phyloP scores from a whole-genome alignment of 2,797 vertebrate genomes.

The Neostethus bicornis region DNA sequence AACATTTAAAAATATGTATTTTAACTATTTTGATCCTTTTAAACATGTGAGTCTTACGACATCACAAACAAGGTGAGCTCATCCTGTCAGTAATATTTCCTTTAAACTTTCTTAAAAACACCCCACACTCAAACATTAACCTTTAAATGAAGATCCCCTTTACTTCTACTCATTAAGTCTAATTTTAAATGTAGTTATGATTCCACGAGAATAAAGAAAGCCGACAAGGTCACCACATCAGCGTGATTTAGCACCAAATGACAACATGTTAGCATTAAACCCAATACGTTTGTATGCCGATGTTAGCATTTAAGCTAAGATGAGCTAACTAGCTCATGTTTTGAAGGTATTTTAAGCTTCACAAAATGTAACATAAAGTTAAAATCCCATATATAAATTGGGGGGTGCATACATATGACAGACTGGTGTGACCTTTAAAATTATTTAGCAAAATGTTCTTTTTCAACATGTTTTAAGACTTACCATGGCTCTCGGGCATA shows the following conservation, averaged over 20 bases:
- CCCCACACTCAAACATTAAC: rapidly evolving
- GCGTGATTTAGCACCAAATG: conserved; percentile 59
- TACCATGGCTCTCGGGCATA: conserved; percentile 95
- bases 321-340: too few species aligned
- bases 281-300: conserved; percentile 40
- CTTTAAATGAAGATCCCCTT: rapidly evolving
- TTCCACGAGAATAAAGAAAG: conserved; percentile 8
- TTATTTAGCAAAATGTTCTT: rapidly evolving
- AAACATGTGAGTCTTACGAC: too few species aligned
- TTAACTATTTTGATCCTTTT: too few species aligned
- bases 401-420: rapidly evolving
- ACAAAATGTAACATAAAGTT: background rate
- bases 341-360: background rate
- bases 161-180: background rate
- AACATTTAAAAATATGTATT: too few species aligned
- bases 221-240: conserved; percentile 77
- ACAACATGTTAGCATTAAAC: conserved; percentile 47
- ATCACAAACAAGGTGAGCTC: too few species aligned
- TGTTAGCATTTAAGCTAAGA: too few species aligned
- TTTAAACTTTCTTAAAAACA: background rate
- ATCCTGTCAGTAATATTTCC: too few species aligned
- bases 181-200: background rate
- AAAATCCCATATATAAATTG: rapidly evolving
- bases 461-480: conserved; percentile 49
- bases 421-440: rapidly evolving